These are phyloP conservation scores for Cephalophus harveyi DNA, from an alignment of 2,113 vertebrate genomes.

Conservation along the genomic window DNA sequence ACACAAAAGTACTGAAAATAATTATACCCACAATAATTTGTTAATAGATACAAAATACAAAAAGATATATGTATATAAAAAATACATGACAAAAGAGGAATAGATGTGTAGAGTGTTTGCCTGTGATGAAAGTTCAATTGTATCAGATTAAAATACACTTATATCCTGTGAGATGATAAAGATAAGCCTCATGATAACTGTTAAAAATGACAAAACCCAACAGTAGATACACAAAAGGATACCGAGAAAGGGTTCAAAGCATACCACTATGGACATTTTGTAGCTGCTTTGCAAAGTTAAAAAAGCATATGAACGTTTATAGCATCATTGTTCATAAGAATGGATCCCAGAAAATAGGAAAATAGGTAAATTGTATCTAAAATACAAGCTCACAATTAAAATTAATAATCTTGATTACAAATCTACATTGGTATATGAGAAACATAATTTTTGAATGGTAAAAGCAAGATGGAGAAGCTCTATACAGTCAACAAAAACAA, in stretches of 20 bases:
- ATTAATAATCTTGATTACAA: not conserved
- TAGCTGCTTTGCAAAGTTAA: not conserved
- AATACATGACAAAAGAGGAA: not conserved
- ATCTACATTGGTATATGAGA: not conserved
- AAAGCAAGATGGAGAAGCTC: not conserved
- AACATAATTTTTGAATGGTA: not conserved
- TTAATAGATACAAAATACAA: not conserved
- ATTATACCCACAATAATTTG: not conserved
- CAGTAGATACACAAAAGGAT: not conserved
- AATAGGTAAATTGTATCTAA: not conserved
- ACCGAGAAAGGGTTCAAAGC: no score
- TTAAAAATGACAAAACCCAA: not conserved
- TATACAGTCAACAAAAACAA: no score
- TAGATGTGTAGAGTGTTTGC: not conserved
- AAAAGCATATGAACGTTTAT: not conserved
- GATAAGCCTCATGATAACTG: not conserved
- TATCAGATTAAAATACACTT: not conserved
- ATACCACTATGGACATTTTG: not conserved
- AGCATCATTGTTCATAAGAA: not conserved
- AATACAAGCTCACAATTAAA: not conserved
- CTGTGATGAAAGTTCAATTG: not conserved
- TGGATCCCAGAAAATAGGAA: not conserved
- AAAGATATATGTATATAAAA: not conserved
- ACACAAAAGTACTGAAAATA: not conserved
- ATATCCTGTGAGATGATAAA: not conserved